Evolutionary conservation across 2,888 invertebrate species (phyloP), one percentile per base, ranked within the genome.

Genomic region (Caenorhabditis drosophilae): DNA sequence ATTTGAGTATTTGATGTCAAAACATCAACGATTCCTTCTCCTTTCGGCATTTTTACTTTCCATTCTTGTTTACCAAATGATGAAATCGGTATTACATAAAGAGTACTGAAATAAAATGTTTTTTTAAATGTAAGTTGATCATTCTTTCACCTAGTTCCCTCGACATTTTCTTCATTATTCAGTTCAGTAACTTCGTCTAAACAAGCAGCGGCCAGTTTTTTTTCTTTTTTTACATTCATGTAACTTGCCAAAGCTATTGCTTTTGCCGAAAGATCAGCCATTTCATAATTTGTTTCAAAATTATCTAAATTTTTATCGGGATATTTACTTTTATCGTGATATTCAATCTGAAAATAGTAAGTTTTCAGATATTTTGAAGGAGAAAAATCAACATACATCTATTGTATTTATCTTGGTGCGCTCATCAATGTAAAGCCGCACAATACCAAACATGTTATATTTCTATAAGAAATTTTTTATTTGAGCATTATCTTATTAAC

Each of bases 391-490:
- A 26, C 36, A 22, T 25, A 75, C 91, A 84, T 95, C 94, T 51
- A 97, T 92, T 0, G 89, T 89, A 53, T 58, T 51, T 0, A 42
- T 26, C 51, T 90, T 91, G 54, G 90, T 90, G 0, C 89, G 89
- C 68, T 90, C 90, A 1, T 87, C 88, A 0, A 89, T 88, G 82
- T 91, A 92, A 77, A 90, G 90, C 9, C 90, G 88, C 0, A 95
- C 90, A 70, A 95, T 90, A n/a, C 95, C 97, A 4, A 92, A 89
- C 51, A 90, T 89, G 83, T 97, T 97, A 92, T 94, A 97, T 52
- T 91, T 90, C 89, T 89, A 54, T 46, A 68, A 92, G 26, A 38
- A 4, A 11, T 11, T 12, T 6, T 11, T 40, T 40, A 7, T 36
- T 36, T n/a, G n/a, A 9, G 36, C 9, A 36, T 15, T n/a, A 11